Conservation (phyloP, 2,888 invertebrate genomes). For the Tenthredo distinguenda region DNA sequence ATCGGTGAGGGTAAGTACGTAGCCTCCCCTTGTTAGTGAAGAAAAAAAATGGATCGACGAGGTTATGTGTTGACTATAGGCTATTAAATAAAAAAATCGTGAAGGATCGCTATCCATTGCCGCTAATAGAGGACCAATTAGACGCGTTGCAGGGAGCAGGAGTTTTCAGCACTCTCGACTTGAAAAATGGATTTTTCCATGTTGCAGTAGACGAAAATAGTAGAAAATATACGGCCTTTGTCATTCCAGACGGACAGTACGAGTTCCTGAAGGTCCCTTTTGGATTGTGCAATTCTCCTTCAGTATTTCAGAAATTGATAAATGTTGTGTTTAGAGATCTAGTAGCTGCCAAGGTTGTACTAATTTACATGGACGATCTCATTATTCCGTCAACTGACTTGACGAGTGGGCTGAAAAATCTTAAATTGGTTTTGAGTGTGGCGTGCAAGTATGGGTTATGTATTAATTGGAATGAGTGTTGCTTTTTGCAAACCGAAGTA, state of each 20-base stretch:
- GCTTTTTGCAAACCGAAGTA: constrained; percentile 50
- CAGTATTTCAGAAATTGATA: constrained; percentile 60
- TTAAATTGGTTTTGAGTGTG: constrained; percentile 24
- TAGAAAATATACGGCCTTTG: constrained; percentile 62
- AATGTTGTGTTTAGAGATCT: constrained; percentile 58
- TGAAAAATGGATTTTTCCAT: constrained; percentile 65
- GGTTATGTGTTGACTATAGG: too few species aligned
- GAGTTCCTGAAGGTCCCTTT: constrained; percentile 62
- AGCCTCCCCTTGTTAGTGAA: too few species aligned
- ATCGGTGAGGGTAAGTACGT: too few species aligned
- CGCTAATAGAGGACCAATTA: constrained; percentile 60
- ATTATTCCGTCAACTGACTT: constrained; percentile 45
- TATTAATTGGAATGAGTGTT: constrained; percentile 45
- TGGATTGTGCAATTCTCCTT: constrained; percentile 62
- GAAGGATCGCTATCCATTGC: constrained; percentile 60
- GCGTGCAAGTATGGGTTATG: constrained; percentile 41
- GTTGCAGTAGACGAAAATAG: constrained; percentile 60
- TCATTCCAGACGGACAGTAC: constrained; percentile 61
- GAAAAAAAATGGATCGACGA: too few species aligned
- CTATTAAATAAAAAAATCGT: constrained; percentile 58
- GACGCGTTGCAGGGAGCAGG: constrained; percentile 56
- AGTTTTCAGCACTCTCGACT: constrained; percentile 60
- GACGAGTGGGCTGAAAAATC: background rate
- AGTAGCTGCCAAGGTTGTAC: constrained; percentile 50
- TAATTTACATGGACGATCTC: constrained; percentile 56